These are phyloP conservation scores for Hypocryptadius cinnamomeus DNA, from an alignment of 2,113 vertebrate genomes.

Conservation along the genomic window DNA sequence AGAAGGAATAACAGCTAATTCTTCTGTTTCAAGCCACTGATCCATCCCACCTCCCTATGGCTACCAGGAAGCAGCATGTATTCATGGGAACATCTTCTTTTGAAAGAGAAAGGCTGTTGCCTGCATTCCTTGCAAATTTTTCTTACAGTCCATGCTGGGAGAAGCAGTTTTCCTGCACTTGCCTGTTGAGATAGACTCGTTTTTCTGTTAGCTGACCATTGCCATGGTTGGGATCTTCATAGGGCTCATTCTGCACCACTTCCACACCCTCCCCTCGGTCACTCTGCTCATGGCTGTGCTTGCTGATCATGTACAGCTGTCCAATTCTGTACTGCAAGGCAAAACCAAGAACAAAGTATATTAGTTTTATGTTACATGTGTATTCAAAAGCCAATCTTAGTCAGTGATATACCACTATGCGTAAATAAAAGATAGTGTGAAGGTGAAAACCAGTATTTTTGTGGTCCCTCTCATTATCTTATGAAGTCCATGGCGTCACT, in stretches of 20 bases:
- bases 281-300: constrained; percentile 94
- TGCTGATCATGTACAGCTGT: constrained; percentile 94
- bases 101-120: not conserved
- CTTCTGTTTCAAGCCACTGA: not conserved
- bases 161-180: not conserved
- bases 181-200: constrained; percentile 96
- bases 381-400: not conserved
- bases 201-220: constrained; percentile 95
- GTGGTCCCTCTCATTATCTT: not conserved
- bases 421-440: not conserved
- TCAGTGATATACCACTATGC: rapidly evolving
- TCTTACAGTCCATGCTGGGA: not conserved
- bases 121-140: not conserved
- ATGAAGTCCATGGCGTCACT: not conserved
- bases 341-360: not conserved
- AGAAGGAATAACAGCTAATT: not conserved
- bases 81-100: not conserved
- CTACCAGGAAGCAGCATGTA: not conserved
- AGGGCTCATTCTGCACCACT: constrained; percentile 92
- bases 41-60: not conserved
- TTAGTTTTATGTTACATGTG: not conserved
- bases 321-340: constrained; percentile 80
- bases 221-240: constrained; percentile 86
- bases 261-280: constrained; percentile 95
- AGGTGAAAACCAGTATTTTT: not conserved